Evolutionary conservation across 2,888 invertebrate genomes (phyloP), one percentile per base, ranked within the genome.

Genomic region (Seira ritae): DNA sequence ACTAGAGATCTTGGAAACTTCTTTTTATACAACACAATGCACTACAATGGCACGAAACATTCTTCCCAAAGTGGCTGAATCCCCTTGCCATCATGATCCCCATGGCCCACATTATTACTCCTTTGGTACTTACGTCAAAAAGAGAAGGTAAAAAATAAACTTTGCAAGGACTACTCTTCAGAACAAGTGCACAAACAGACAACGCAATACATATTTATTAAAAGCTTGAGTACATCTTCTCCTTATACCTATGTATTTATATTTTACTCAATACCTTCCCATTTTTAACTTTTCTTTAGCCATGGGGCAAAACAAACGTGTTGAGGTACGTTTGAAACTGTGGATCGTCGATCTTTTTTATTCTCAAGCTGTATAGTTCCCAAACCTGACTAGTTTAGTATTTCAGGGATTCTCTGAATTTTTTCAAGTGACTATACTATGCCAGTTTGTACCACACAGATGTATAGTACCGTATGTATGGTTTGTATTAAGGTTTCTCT

Each of bases 51-150:
- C 12, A 62, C 22, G 19, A 19, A 31, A 60, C 42, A 67, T 50
- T 65, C 19, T 72, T 60, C 67, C 60, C 10, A 20, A 67, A 82
- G 77, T 72, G 72, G 50, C 72, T 65, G 62, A 69, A 31, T 50
- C 50, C 50, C 15, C 70, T 31, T 60, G 68, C 65, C 72, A 24
- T 23, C 68, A 37, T 73, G 82, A 82, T 82, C 82, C 82, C 77
- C 82, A 22, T 82, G 82, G 82, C 82, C 82, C 82, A 82, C 69
- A 82, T 82, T 82, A 82, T 77, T 76, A 73, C 82, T 73, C 67
- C 72, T 66, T 71, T 42, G 68, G 60, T 67, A 62, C 67, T 75
- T 66, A 50, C 67, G 50, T 67, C 71, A 67, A 55, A 65, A 68
- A 60, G 15, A 23, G 24, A 24, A 24, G 60, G 12, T n/a, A 50